Evolutionary conservation across 1,140 invertebrate species (phyloP).

Genomic region (Drosophila sucinea): DNA sequence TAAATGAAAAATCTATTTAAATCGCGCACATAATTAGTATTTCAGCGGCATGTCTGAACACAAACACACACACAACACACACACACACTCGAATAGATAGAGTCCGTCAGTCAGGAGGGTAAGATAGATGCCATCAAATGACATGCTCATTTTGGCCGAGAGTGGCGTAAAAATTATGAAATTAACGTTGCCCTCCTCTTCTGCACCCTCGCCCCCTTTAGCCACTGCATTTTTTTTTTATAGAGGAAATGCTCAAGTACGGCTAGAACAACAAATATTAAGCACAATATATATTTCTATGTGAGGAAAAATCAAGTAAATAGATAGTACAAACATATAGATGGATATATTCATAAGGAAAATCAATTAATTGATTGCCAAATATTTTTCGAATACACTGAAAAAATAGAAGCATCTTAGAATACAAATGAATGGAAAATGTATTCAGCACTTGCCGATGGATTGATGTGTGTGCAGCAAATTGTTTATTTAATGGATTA

Average conservation of each 20-base stretch:
- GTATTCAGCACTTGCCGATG: constrained; percentile 49
- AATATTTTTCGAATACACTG: constrained; percentile 56
- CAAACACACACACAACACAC: constrained; percentile 32
- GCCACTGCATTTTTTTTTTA: constrained; percentile 8
- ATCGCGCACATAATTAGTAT: constrained; percentile 82
- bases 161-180: constrained; percentile 76
- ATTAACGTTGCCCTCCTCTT: constrained; percentile 59
- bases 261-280: not conserved
- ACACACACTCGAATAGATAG: constrained; percentile 48
- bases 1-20: constrained; percentile 82
- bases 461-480: constrained; percentile 69
- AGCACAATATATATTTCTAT: too few species aligned
- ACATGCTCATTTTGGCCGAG: constrained; percentile 70
- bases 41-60: constrained; percentile 72
- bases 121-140: constrained; percentile 52
- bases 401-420: constrained; percentile 34
- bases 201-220: not conserved
- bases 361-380: constrained; percentile 79
- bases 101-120: constrained; percentile 15
- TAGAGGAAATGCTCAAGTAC: constrained; percentile 66
- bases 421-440: constrained; percentile 44
- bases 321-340: constrained; percentile 18
- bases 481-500: constrained; percentile 78
- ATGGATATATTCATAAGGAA: constrained; percentile 28
- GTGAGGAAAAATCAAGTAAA: not conserved